Percentiles rank a stretch among this genome's conserved stretches.
Conservation (phyloP, 2,797 vertebrate genomes). For the Lacerta viridis region DNA sequence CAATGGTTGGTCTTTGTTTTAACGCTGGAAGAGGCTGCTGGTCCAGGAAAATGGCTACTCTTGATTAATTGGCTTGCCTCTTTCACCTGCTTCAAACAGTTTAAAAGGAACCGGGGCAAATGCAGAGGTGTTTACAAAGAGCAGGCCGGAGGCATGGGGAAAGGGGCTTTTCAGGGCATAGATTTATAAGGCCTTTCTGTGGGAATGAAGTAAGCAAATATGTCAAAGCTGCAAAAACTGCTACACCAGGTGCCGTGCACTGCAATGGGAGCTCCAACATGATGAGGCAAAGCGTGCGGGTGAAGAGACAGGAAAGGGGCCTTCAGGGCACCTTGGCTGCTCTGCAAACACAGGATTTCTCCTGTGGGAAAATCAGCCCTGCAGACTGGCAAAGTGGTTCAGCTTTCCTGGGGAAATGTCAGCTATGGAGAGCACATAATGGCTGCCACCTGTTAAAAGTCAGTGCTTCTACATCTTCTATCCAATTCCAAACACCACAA, state of each 20-base stretch:
- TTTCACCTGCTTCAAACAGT: constrained; percentile 14
- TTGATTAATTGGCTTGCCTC: constrained; percentile 20
- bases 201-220: background rate
- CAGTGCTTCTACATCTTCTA: background rate
- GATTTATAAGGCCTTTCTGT: background rate
- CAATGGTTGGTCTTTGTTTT: constrained; percentile 64
- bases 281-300: background rate
- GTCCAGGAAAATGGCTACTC: constrained; percentile 30
- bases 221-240: background rate
- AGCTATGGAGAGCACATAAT: background rate
- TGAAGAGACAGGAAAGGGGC: background rate
- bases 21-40: constrained; percentile 63
- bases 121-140: background rate
- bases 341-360: background rate
- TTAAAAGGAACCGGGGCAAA: constrained; percentile 37
- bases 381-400: background rate
- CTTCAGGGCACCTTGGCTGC: background rate
- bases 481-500: background rate
- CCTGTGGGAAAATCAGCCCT: background rate
- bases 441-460: background rate
- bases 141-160: background rate
- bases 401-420: background rate
- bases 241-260: background rate
- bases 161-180: background rate
- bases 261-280: background rate